These are phyloP conservation scores for Albula goreensis DNA, from an alignment of 2,113 vertebrate genomes.

Conservation along the genomic window DNA sequence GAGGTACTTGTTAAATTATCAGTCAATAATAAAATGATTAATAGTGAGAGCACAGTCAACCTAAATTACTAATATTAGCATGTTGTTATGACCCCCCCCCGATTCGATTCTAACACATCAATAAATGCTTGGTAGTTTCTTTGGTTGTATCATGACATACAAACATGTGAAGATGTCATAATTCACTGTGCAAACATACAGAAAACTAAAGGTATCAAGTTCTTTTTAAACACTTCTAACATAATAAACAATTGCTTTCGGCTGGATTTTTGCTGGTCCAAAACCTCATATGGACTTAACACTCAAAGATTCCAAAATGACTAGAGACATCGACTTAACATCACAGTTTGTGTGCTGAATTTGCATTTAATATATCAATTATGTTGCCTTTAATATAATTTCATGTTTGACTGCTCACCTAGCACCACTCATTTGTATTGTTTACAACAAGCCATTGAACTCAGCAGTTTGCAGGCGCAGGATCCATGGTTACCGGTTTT, in stretches of 20 bases:
- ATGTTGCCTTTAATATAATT: conserved; percentile 77
- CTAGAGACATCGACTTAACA: not conserved
- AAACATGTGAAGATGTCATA: too few species aligned
- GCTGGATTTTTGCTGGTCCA: conserved; percentile 33
- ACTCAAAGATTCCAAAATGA: conserved; percentile 28
- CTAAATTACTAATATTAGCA: too few species aligned
- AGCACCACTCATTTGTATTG: conserved; percentile 77
- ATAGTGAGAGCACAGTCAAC: too few species aligned
- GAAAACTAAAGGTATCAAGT: too few species aligned
- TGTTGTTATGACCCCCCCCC: too few species aligned
- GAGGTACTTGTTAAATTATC: too few species aligned
- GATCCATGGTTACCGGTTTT: conserved; percentile 81
- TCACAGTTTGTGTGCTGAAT: conserved; percentile 22
- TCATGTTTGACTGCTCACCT: conserved; percentile 78
- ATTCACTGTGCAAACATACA: too few species aligned
- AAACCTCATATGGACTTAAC: conserved; percentile 24
- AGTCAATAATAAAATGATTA: too few species aligned
- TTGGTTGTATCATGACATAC: too few species aligned
- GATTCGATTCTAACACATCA: too few species aligned
- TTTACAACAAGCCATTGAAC: conserved; percentile 77
- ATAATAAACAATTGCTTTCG: conserved; percentile 65
- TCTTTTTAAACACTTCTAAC: too few species aligned
- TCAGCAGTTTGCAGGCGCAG: conserved; percentile 72
- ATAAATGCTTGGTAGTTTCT: too few species aligned
- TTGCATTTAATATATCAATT: conserved; percentile 40